Percentiles rank a stretch among this genome's conserved stretches.
These are phyloP conservation scores for Andricus grossulariae DNA, from an alignment of 1,140 invertebrate species.

Conservation along the genomic window DNA sequence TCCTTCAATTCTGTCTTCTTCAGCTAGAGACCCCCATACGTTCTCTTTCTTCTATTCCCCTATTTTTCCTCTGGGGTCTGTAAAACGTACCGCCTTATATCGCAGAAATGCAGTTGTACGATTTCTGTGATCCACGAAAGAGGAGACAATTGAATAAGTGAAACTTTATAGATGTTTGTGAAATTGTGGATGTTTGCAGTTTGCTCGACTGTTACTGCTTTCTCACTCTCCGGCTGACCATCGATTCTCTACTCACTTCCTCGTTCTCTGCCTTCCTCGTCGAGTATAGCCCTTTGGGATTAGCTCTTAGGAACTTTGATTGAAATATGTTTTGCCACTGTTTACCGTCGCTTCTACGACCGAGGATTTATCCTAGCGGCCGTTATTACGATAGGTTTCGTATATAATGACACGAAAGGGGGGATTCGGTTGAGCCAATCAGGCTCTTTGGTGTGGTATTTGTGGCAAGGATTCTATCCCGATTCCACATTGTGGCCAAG, in stretches of 20 bases:
- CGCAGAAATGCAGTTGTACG: constrained; percentile 28
- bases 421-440: background rate
- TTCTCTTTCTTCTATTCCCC: too few relatives aligned
- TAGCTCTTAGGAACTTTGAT: constrained; percentile 67
- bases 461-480: constrained; percentile 12
- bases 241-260: background rate
- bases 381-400: constrained; percentile 50
- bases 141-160: constrained; percentile 41
- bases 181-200: constrained; percentile 14
- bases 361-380: constrained; percentile 54
- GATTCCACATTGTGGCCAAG: constrained; percentile 18
- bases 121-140: constrained; percentile 34
- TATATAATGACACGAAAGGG: constrained; percentile 24
- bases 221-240: constrained; percentile 6
- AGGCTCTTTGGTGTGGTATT: constrained; percentile 7
- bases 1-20: too few relatives aligned
- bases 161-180: background rate
- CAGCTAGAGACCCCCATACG: too few relatives aligned
- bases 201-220: background rate
- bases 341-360: constrained; percentile 57
- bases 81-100: constrained; percentile 17
- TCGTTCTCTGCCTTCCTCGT: background rate
- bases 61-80: background rate
- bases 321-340: constrained; percentile 67
- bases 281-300: constrained; percentile 52